Base-by-base conservation (phyloP, 2,888 invertebrate species). In the Periphyllus acericola region DNA sequence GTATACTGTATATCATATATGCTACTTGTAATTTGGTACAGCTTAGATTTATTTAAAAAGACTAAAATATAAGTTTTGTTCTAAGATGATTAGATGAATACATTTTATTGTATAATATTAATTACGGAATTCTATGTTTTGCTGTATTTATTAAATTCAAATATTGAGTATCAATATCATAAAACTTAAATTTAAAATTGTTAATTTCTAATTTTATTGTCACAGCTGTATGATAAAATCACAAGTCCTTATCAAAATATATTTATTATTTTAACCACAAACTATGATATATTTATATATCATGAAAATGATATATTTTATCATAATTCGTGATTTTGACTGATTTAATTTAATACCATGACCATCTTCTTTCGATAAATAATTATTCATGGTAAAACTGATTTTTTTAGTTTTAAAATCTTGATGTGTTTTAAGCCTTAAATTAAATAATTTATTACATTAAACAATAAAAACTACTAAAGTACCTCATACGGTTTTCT, bases 161-260 rank as follows among this genome's bases (percentile, higher is more conserved):
- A 29, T 68, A 25, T n/a, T 29, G 68, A n/a, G 29, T n/a, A 68
- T 68, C 1, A 60, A 79, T 17, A 60, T 34, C 9, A 79, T 17
- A 60, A 29, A 29, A 80, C 60, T 81, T 68, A 80, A 19, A 80
- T 81, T 68, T 68, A 68, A 68, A 68, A 68, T 9, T n/a, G 32
- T 52, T 14, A 79, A 17, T 80, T 29, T 19, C 19, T 66, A 60
- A 40, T 81, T 80, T 81, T 81, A 81, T 81, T 81, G 80, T 81
- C 80, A 81, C 21, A 81, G 40, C 40, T 66, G 40, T 81, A 40
- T 29, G 55, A 60, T 79, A 34, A 34, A 34, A 79, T 79, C 25
- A 25, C 60, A 60, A 21, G 19, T 8, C 25, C 21, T 25, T 60
- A 60, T 60, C 60, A 21, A 5, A n/a, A n/a, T n/a, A 21, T 21